Conservation (phyloP, 2,888 invertebrate species). For the Phasia obesa region DNA sequence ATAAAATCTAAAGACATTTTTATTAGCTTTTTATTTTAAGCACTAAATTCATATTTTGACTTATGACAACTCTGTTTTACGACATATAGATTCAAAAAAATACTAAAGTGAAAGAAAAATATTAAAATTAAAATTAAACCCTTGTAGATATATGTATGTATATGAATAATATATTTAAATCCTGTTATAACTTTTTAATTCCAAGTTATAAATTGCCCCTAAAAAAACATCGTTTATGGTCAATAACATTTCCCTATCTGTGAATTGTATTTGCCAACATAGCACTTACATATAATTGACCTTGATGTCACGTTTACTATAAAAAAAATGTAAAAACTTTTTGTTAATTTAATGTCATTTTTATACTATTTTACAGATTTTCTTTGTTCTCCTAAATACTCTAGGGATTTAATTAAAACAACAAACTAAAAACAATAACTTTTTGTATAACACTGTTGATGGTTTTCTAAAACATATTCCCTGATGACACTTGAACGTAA, state of each 20-base stretch:
- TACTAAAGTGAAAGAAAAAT: too few relatives aligned
- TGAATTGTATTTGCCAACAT: conserved; percentile 30
- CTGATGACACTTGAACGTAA: conserved; percentile 51
- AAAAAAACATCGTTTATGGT: neutral
- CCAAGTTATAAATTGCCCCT: neutral
- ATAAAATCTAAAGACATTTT: too few relatives aligned
- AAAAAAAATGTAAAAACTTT: conserved; percentile 44
- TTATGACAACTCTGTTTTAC: too few relatives aligned
- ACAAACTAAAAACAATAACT: conserved; percentile 62
- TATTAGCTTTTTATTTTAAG: too few relatives aligned
- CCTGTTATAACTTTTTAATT: too few relatives aligned
- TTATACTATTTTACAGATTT: conserved; percentile 11
- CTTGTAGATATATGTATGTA: too few relatives aligned
- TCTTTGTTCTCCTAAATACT: conserved; percentile 49
- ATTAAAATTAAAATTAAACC: too few relatives aligned
- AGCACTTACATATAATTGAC: conserved; percentile 39
- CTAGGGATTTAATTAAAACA: conserved; percentile 61
- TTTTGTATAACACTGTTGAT: conserved; percentile 27
- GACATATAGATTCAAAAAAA: too few relatives aligned
- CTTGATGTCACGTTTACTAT: conserved; percentile 50
- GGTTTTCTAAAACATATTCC: conserved; percentile 60
- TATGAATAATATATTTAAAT: too few relatives aligned
- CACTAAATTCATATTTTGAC: too few relatives aligned
- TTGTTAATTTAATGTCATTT: conserved; percentile 25
- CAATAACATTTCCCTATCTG: neutral